Evolutionary conservation across 2,888 invertebrate species (phyloP), one percentile per base, ranked within the genome.

Genomic region (Automeris io): DNA sequence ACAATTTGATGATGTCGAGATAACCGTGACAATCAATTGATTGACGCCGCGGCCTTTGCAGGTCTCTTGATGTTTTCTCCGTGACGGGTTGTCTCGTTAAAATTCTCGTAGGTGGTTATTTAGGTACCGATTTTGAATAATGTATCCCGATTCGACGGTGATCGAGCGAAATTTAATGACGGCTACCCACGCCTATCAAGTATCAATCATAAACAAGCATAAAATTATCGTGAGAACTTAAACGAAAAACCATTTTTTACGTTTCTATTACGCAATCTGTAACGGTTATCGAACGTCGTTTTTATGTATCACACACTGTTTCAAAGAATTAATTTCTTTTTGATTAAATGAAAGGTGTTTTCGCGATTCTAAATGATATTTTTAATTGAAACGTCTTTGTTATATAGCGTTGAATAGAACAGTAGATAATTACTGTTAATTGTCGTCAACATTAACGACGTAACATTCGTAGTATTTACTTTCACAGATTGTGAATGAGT

Each of bases 391-490:
- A 57, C 56, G 58, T 61, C 57, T 47, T 42, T 5, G 13, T 26
- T 37, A 35, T 49, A 50, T 42, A 41, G 45, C 40, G 46, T 52
- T 57, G 50, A 53, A 57, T 44, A 54, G 59, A 56, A 58, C 60
- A 60, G 58, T 51, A 36, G 49, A 47, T 54, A 61, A 70, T 73
- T 64, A 57, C 70, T n/a, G n/a, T n/a, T 72, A 62, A 69, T 69
- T 71, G 65, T 68, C 65, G 56, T 57, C 47, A 42, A 54, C 49
- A 47, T 40, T 49, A 43, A 46, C 49, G 43, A 46, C 52, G 55
- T 54, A 55, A 61, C 64, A 59, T 67, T 69, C 58, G 50, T 59
- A 56, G 60, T 57, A 61, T 59, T 68, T 70, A 68, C 72, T 72
- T 72, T 72, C 70, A 57, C 70, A 51, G 37, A 46, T 37, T 42